Percentiles rank a stretch among this genome's conserved stretches.
phyloP scores from a whole-genome alignment of 2,888 invertebrate species.

The Chloroclysta siterata region DNA sequence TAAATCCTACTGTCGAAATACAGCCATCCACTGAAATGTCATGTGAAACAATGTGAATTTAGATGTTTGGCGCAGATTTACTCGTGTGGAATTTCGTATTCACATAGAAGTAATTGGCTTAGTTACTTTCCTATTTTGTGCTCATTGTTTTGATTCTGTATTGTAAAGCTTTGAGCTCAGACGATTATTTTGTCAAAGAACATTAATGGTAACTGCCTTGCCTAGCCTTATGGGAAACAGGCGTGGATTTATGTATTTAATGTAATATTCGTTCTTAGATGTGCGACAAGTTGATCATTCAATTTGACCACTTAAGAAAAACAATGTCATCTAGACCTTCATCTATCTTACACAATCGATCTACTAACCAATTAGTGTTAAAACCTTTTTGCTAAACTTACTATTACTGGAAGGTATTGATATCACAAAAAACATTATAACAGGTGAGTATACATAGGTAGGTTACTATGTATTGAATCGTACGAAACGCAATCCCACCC shows the following conservation, averaged over 20 bases:
- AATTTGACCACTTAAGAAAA: background rate
- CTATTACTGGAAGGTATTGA: too few species aligned
- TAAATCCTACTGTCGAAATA: slow-evolving; percentile 34
- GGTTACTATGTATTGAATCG: background rate
- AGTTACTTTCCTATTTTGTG: slow-evolving; percentile 14
- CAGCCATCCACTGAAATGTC: slow-evolving; percentile 34
- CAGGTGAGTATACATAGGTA: background rate
- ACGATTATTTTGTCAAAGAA: too few species aligned
- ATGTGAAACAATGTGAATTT: slow-evolving; percentile 29
- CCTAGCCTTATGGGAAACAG: too few species aligned
- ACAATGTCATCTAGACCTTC: slow-evolving; percentile 10
- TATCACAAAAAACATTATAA: too few species aligned
- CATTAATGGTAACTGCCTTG: too few species aligned
- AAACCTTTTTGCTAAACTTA: too few species aligned
- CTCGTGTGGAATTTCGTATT: slow-evolving; percentile 22
- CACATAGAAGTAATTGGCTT: slow-evolving; percentile 17
- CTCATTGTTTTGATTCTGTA: too few species aligned
- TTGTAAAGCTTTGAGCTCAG: too few species aligned
- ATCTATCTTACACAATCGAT: background rate
- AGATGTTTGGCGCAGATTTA: slow-evolving; percentile 20
- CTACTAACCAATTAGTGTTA: too few species aligned
- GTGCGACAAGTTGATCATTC: background rate
- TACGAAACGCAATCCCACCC: slow-evolving; percentile 1
- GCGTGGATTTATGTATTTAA: too few species aligned
- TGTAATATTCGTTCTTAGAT: too few species aligned